Conservation (phyloP, 2,797 vertebrate species). For the Pseudochromis fuscus region DNA sequence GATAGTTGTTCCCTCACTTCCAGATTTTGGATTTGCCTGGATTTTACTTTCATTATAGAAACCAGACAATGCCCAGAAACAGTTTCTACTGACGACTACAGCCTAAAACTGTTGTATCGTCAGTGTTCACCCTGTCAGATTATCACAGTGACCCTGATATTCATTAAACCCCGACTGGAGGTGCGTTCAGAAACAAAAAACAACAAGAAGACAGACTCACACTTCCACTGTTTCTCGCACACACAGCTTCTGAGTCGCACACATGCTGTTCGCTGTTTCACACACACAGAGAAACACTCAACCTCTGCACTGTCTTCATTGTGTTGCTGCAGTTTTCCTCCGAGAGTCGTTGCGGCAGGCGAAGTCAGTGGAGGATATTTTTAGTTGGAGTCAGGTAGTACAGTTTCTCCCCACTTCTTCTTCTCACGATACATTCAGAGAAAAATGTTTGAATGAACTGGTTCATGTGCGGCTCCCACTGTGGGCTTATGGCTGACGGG, state of each 20-base stretch:
- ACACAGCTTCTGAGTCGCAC: neutral
- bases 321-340: constrained; percentile 51
- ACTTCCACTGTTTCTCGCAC: neutral
- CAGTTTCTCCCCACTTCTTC: constrained; percentile 18
- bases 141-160: too few species aligned
- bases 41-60: too few species aligned
- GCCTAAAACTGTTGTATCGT: too few species aligned
- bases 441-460: constrained; percentile 37
- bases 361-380: constrained; percentile 67
- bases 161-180: neutral
- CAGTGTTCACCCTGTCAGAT: too few species aligned
- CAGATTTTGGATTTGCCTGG: too few species aligned
- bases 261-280: constrained; percentile 31
- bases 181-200: neutral
- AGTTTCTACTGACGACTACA: too few species aligned
- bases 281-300: constrained; percentile 30
- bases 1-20: too few species aligned
- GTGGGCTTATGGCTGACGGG: neutral
- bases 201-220: neutral
- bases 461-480: constrained; percentile 1
- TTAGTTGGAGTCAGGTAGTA: constrained; percentile 52
- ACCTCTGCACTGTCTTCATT: constrained; percentile 37
- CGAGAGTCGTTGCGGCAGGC: constrained; percentile 56
- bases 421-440: constrained; percentile 22
- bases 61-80: too few species aligned